A percentile compares a stretch with the other conserved stretches of the same genome.
Evolutionary conservation across 2,797 vertebrate genomes (phyloP).

Genomic region (Clarias pachynema): DNA sequence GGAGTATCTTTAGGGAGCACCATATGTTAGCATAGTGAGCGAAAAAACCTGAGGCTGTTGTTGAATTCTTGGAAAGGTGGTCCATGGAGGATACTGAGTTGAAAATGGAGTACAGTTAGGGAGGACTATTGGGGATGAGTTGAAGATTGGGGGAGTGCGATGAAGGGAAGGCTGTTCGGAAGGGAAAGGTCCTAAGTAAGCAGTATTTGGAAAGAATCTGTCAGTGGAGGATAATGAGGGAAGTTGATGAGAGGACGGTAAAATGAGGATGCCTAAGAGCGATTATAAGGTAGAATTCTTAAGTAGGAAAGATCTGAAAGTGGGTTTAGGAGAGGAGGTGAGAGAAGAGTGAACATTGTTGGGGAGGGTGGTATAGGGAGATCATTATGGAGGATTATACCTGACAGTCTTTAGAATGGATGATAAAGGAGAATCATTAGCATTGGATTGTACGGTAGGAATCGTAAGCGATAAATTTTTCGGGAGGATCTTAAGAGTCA

Average conservation of each 20-base stretch:
- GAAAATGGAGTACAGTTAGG: neutral
- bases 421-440: neutral
- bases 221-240: conserved; percentile 1
- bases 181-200: neutral
- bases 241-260: neutral
- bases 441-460: neutral
- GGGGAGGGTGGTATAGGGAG: neutral
- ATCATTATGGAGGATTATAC: neutral
- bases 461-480: neutral
- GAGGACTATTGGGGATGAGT: neutral
- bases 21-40: neutral
- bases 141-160: neutral
- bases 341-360: neutral
- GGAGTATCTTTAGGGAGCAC: neutral
- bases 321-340: neutral
- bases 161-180: neutral
- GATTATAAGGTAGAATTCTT: neutral
- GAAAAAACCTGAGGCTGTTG: neutral
- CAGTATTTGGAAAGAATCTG: neutral
- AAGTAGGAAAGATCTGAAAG: neutral
- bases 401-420: neutral
- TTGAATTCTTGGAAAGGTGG: neutral
- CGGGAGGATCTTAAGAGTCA: neutral
- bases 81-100: neutral
- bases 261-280: neutral